phyloP scores from a whole-genome alignment of 92 coral and sea anemone species.

The Ricordea florida region DNA sequence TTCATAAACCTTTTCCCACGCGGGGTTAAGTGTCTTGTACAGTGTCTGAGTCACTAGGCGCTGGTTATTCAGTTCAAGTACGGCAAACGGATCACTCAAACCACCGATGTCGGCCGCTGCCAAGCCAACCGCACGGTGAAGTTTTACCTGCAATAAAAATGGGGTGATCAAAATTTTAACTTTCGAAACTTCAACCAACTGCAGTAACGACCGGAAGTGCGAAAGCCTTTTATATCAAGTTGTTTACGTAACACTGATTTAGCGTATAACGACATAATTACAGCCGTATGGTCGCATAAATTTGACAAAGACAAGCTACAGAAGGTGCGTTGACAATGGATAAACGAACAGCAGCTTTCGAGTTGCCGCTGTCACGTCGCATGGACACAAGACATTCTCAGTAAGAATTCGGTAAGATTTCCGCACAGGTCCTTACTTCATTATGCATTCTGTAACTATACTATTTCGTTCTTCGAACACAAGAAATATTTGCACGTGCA shows the following conservation, averaged over 20 bases:
- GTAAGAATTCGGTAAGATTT: too few relatives aligned
- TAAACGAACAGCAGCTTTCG: too few relatives aligned
- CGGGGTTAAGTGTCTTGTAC: conserved; percentile 96
- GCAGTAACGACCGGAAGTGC: neutral
- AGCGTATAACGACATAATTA: neutral
- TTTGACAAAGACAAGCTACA: too few relatives aligned
- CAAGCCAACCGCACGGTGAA: conserved; percentile 96
- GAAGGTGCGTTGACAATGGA: too few relatives aligned
- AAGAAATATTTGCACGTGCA: too few relatives aligned
- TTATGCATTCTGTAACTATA: too few relatives aligned
- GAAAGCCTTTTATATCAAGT: neutral
- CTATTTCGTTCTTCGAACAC: too few relatives aligned
- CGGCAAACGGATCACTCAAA: conserved; percentile 95
- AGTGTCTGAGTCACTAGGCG: conserved; percentile 88
- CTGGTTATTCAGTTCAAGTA: conserved; percentile 84
- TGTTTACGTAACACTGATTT: neutral
- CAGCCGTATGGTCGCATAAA: too few relatives aligned
- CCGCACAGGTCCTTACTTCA: too few relatives aligned
- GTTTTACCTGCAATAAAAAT: conserved; percentile 53
- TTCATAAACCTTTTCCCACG: conserved; percentile 95
- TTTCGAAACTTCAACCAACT: neutral
- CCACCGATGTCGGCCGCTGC: conserved; percentile 99
- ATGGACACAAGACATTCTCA: too few relatives aligned
- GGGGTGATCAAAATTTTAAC: neutral
- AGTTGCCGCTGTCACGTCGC: too few relatives aligned